A percentile compares a stretch with the other conserved stretches of the same genome.
These are phyloP conservation scores for Eleutherodactylus coqui DNA, from an alignment of 2,797 vertebrate genomes.

Conservation along the genomic window DNA sequence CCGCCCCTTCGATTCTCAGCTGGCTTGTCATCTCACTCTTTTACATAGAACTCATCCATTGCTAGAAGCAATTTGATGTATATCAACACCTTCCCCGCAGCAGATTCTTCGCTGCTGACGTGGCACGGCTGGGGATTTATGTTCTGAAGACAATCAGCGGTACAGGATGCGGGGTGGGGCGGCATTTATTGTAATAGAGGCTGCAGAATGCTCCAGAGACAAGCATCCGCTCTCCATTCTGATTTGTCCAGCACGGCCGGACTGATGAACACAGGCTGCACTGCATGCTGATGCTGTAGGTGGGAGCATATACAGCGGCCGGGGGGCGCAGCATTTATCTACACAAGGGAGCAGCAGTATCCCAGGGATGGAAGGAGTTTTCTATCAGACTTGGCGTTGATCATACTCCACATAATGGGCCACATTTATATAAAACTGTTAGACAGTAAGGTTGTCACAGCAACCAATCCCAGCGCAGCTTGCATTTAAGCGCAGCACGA, in stretches of 20 bases:
- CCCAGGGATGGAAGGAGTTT: too few species aligned
- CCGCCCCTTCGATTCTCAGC: neutral
- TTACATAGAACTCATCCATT: neutral
- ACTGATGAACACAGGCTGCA: neutral
- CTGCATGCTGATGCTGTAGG: too few species aligned
- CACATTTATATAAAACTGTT: too few species aligned
- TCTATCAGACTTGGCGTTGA: too few species aligned
- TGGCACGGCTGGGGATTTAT: neutral
- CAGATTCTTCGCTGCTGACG: neutral
- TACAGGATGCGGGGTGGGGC: neutral
- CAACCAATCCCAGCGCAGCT: too few species aligned
- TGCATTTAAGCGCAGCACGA: too few species aligned
- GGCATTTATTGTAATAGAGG: neutral
- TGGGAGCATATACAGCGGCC: too few species aligned
- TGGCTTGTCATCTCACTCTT: neutral
- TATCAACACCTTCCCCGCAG: neutral
- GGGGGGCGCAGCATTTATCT: too few species aligned
- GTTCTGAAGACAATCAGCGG: neutral
- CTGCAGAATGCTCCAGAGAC: neutral
- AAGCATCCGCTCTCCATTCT: neutral
- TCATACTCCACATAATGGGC: too few species aligned
- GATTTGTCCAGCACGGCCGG: neutral
- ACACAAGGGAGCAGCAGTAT: too few species aligned
- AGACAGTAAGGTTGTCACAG: too few species aligned
- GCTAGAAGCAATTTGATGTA: neutral